Evolutionary conservation across 2,113 vertebrate genomes (phyloP), one percentile per base, ranked within the genome.

Genomic region (Mellivora capensis): DNA sequence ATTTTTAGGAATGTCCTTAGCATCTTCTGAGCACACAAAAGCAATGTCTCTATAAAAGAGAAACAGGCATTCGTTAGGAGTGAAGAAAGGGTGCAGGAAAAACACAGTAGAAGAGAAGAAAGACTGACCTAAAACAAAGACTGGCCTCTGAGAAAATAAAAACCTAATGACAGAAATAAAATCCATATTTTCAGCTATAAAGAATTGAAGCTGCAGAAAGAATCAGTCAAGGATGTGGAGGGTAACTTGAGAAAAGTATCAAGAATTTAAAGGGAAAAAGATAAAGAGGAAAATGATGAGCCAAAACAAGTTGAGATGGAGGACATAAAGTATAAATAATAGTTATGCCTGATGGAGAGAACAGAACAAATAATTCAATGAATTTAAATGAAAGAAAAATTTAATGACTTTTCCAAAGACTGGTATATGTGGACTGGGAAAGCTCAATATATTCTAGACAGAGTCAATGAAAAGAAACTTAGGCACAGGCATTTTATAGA

Each of bases 341-440:
- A 93, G 14, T 6, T 82, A 69, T 61, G 2, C 8, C 21, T 67
- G 31, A 90, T 72, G 34, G 49, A 64, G 34, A 77, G 76, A 80
- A 31, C 7, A 77, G 42, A 84, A 93, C 47, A 96, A 93, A 95
- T 76, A 69, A 44, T 39, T 95, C 62, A 83, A 42, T 95, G 37
- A 95, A 89, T 89, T 96, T 72, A 91, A 94, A 67, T 89, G 34
- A 93, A 93, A 84, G 39, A 97, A 92, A 90, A 82, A 83, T 17
- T 61, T 69, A 94, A 71, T 42, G 23, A 76, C 31, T 67, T 76
- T 64, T 87, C 13, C 47, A 52, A 94, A 94, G 18, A 76, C 31
- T 83, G 47, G n/a, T 44, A 90, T 76, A 79, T 67, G 18, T 15
- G 47, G 31, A 87, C 74, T 94, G 31, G 25, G 39, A 84, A 90